These are phyloP conservation scores for Linnaemya vulpina DNA, from an alignment of 2,888 invertebrate species.

Conservation along the genomic window DNA sequence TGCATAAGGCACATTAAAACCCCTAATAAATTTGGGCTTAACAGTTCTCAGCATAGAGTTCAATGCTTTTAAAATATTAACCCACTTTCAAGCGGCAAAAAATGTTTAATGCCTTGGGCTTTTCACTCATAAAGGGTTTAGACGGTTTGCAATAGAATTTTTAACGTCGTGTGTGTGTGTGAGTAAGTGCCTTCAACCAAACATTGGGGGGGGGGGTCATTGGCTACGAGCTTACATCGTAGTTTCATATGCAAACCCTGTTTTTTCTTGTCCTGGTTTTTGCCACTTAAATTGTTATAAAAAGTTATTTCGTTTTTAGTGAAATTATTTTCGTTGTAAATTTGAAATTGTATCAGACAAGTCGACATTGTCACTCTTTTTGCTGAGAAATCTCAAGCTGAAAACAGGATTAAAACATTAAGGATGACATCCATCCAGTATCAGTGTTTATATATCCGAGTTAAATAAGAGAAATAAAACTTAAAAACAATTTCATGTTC, in stretches of 20 bases:
- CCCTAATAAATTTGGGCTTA: conserved; percentile 25
- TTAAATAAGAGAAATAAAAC: not conserved
- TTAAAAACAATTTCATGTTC: not conserved
- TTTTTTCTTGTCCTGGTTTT: not conserved
- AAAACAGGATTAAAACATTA: conserved; percentile 13
- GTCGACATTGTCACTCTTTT: not conserved
- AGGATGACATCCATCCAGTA: not conserved
- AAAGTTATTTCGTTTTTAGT: not conserved
- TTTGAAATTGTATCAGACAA: not conserved
- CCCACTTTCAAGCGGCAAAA: not conserved
- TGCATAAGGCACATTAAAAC: not conserved
- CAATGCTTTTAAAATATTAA: conserved; percentile 24
- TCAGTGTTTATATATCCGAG: not conserved
- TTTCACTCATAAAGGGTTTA: conserved; percentile 5
- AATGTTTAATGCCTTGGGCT: not conserved
- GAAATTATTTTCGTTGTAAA: not conserved
- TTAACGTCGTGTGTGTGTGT: not conserved
- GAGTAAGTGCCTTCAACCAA: not conserved
- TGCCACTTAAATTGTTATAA: not conserved
- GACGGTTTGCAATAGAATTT: not conserved
- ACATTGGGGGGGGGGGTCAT: not conserved
- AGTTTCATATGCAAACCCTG: not conserved
- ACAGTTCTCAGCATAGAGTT: conserved; percentile 19
- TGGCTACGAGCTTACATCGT: conserved; percentile 4
- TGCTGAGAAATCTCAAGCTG: not conserved